Evolutionary conservation across 2,888 invertebrate genomes (phyloP).

Genomic region (Ceratothoa steindachneri): DNA sequence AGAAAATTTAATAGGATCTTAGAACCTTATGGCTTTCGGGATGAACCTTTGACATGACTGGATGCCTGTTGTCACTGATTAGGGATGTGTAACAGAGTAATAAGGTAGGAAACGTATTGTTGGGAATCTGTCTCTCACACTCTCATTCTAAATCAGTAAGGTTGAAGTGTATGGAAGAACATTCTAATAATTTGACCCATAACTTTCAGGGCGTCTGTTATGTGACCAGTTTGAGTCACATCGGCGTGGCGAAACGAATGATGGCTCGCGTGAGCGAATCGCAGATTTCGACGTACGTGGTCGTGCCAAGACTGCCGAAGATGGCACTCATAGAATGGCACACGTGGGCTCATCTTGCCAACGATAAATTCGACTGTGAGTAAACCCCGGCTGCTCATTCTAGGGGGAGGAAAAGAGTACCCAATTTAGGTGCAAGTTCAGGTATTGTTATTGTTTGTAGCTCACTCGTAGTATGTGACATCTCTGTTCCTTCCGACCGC

Average conservation of each 20-base stretch:
- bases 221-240: conserved; percentile 30
- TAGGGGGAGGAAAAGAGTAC: neutral
- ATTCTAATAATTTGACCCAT: neutral
- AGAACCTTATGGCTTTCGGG: too few species aligned
- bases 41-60: too few species aligned
- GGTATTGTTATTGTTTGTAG: neutral
- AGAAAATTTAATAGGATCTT: too few species aligned
- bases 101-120: too few species aligned
- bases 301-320: conserved; percentile 30
- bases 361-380: conserved; percentile 39
- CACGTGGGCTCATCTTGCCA: conserved; percentile 32
- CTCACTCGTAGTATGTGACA: too few species aligned
- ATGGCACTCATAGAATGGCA: conserved; percentile 36
- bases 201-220: conserved; percentile 32
- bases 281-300: conserved; percentile 36
- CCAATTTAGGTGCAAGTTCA: neutral
- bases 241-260: conserved; percentile 26
- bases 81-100: too few species aligned
- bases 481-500: too few species aligned
- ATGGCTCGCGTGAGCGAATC: conserved; percentile 34
- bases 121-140: too few species aligned
- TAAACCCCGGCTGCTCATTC: neutral
- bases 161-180: too few species aligned
- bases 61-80: too few species aligned
- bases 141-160: too few species aligned